Conservation (phyloP, 1,140 invertebrate species). For the Himalopsyche phryganea region DNA sequence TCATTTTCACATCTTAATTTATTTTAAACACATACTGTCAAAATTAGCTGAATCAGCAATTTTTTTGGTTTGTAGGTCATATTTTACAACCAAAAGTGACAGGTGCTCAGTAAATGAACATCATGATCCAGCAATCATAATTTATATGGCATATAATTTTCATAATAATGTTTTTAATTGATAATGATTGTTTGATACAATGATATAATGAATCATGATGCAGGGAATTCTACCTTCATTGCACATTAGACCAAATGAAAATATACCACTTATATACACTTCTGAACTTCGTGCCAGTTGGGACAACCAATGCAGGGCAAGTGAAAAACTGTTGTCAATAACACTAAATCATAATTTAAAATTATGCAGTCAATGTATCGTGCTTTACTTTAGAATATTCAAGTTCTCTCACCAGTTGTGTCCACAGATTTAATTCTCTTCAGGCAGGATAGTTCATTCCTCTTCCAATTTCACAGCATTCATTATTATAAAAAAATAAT, state of each 20-base stretch:
- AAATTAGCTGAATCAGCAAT: too few species aligned
- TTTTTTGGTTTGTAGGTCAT: too few species aligned
- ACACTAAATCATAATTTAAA: slow-evolving; percentile 32
- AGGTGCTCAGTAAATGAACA: not conserved
- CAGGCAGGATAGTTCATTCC: slow-evolving; percentile 4
- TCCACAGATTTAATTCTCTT: slow-evolving; percentile 19
- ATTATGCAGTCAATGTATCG: slow-evolving; percentile 31
- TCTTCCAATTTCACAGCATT: not conserved
- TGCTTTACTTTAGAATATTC: slow-evolving; percentile 32
- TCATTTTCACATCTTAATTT: too few species aligned
- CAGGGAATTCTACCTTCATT: slow-evolving; percentile 6
- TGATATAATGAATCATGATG: not conserved
- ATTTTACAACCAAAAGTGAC: too few species aligned
- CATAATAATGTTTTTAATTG: not conserved
- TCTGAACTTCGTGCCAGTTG: slow-evolving; percentile 55
- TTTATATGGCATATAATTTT: not conserved
- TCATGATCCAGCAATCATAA: not conserved
- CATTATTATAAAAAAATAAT: too few species aligned
- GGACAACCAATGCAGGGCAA: slow-evolving; percentile 41
- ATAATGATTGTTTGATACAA: not conserved
- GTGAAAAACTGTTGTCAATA: slow-evolving; percentile 24
- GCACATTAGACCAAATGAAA: slow-evolving; percentile 27
- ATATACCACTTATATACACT: slow-evolving; percentile 17
- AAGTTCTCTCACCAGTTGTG: slow-evolving; percentile 28
- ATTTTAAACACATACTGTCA: too few species aligned